phyloP scores from a whole-genome alignment of 2,113 vertebrate species.

The Dasyurus viverrinus region DNA sequence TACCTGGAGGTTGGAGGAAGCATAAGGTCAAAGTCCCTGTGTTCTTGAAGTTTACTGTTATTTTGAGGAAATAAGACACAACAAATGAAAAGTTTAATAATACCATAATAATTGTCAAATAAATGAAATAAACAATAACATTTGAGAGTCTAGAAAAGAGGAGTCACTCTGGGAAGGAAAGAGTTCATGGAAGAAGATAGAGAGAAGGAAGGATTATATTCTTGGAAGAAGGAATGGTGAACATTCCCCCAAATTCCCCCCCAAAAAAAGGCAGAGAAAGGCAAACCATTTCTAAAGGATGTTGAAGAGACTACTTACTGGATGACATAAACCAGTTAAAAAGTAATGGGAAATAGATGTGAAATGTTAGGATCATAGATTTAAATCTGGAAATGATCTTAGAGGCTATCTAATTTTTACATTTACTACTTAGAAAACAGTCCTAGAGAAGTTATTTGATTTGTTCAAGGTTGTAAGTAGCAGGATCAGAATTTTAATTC shows the following conservation, averaged over 20 bases:
- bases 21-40: not conserved
- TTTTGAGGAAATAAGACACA: not conserved
- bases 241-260: too few species aligned
- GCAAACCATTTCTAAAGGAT: not conserved
- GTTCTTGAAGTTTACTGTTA: not conserved
- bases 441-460: not conserved
- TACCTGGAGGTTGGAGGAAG: not conserved
- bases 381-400: not conserved
- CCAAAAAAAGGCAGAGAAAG: accelerated
- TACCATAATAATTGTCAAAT: not conserved
- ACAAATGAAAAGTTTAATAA: not conserved
- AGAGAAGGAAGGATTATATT: not conserved
- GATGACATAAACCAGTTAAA: not conserved
- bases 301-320: not conserved
- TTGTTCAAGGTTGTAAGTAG: not conserved
- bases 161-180: not conserved
- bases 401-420: not conserved
- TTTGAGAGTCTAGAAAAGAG: not conserved
- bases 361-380: not conserved
- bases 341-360: not conserved
- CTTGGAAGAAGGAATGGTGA: not conserved
- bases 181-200: not conserved
- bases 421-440: not conserved
- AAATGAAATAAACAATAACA: not conserved
- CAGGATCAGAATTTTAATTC: not conserved